These are phyloP conservation scores for Drosophila pseudotalamancana DNA, from an alignment of 2,888 invertebrate species.

Conservation along the genomic window DNA sequence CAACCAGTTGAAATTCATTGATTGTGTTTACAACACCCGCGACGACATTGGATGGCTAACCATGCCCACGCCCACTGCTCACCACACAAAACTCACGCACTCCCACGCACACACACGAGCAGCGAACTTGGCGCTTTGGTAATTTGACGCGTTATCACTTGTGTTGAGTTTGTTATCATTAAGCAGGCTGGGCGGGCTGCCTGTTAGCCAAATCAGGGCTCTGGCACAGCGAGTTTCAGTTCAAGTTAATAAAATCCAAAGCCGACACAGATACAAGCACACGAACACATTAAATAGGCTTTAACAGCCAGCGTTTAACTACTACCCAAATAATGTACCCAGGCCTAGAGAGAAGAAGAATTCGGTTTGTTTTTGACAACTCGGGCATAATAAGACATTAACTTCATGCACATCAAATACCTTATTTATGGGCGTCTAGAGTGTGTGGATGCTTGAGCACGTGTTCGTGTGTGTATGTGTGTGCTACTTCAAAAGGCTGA, in stretches of 20 bases:
- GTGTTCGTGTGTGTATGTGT: conserved; percentile 19
- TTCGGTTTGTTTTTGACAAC: conserved; percentile 78
- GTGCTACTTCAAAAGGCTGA: conserved; percentile 71
- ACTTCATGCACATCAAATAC: conserved; percentile 81
- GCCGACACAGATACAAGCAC: conserved; percentile 9
- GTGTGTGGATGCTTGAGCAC: conserved; percentile 47
- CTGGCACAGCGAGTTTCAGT: conserved; percentile 32
- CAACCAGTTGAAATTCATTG: conserved; percentile 81
- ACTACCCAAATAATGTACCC: conserved; percentile 43
- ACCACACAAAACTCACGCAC: conserved; percentile 14
- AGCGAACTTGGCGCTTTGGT: conserved; percentile 55
- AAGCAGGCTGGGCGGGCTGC: conserved; percentile 63
- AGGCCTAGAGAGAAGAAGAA: too few relatives aligned
- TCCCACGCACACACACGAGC: conserved; percentile 5
- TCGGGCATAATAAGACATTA: conserved; percentile 81
- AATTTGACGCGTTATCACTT: conserved; percentile 81
- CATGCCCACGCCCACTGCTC: conserved; percentile 12
- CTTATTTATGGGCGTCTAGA: conserved; percentile 77
- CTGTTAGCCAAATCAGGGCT: conserved; percentile 76
- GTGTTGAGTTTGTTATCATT: conserved; percentile 81
- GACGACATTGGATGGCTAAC: conserved; percentile 43
- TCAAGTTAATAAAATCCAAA: conserved; percentile 74
- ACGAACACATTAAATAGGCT: conserved; percentile 55
- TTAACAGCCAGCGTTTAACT: conserved; percentile 59
- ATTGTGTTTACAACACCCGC: conserved; percentile 78